Conservation (phyloP, 2,113 vertebrate species). For the Coreoperca whiteheadi region DNA sequence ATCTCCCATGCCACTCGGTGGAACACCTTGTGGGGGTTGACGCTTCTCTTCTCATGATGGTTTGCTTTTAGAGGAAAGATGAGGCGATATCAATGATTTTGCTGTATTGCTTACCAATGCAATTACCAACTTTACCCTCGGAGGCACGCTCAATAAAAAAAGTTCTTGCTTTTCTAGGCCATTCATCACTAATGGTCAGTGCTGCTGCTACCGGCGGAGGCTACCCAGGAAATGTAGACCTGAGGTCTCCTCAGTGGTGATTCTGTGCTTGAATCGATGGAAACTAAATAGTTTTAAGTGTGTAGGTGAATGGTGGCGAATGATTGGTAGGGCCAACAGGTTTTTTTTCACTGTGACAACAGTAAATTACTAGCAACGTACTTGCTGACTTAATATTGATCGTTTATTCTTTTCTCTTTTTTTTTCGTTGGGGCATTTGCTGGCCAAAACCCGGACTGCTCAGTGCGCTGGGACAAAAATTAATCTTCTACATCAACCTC, state of each 20-base stretch:
- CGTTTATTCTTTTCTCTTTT: neutral
- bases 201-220: constrained; percentile 5
- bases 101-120: neutral
- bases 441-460: neutral
- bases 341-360: constrained; percentile 1
- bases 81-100: neutral
- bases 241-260: neutral
- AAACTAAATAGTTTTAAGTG: constrained; percentile 11
- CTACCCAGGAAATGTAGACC: neutral
- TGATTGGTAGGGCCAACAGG: neutral
- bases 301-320: neutral
- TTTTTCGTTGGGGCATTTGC: neutral
- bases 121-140: constrained; percentile 21
- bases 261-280: neutral
- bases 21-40: no score
- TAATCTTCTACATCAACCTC: constrained; percentile 14
- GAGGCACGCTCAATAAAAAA: constrained; percentile 1
- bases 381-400: constrained; percentile 21
- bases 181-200: constrained; percentile 32
- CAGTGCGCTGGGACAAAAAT: neutral
- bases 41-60: neutral
- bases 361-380: constrained; percentile 21
- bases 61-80: neutral
- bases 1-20: no score
- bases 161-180: neutral